A percentile compares a stretch with the other conserved stretches of the same genome.
Conservation (phyloP, 23 tunicate species). For the Oikopleura albicans region DNA sequence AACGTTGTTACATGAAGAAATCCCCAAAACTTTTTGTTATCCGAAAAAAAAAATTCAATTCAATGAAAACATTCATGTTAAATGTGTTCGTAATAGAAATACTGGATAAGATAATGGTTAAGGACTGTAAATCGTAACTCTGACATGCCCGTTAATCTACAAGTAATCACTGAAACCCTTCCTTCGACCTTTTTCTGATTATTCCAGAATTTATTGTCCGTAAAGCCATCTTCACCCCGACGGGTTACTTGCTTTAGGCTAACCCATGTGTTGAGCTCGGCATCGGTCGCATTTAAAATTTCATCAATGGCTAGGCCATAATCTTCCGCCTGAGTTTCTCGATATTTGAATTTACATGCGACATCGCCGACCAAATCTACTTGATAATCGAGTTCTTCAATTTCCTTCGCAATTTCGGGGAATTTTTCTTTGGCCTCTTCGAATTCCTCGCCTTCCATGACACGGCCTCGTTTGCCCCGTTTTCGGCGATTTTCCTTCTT, state of each 20-base stretch:
- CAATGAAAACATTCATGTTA: too few relatives aligned
- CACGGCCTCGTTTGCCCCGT: neutral
- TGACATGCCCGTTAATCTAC: too few relatives aligned
- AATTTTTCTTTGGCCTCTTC: conserved; percentile 11
- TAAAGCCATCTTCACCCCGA: neutral
- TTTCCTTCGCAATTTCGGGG: conserved; percentile 1
- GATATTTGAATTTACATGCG: neutral
- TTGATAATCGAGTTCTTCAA: conserved; percentile 2
- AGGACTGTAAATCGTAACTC: too few relatives aligned
- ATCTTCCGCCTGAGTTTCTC: neutral
- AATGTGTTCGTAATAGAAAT: too few relatives aligned
- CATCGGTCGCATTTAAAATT: neutral
- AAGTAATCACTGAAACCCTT: too few relatives aligned
- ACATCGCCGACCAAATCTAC: conserved; percentile 3
- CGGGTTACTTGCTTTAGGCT: neutral
- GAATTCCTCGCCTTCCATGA: neutral
- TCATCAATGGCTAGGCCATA: neutral
- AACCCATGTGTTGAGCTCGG: neutral
- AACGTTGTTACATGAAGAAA: too few relatives aligned
- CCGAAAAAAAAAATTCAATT: too few relatives aligned
- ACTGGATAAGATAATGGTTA: too few relatives aligned
- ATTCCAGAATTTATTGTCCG: neutral
- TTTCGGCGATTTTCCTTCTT: neutral
- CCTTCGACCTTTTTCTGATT: neutral
- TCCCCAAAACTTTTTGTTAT: too few relatives aligned